These are phyloP conservation scores for Dolichopus griseipennis DNA, from an alignment of 2,888 invertebrate species.

Conservation along the genomic window DNA sequence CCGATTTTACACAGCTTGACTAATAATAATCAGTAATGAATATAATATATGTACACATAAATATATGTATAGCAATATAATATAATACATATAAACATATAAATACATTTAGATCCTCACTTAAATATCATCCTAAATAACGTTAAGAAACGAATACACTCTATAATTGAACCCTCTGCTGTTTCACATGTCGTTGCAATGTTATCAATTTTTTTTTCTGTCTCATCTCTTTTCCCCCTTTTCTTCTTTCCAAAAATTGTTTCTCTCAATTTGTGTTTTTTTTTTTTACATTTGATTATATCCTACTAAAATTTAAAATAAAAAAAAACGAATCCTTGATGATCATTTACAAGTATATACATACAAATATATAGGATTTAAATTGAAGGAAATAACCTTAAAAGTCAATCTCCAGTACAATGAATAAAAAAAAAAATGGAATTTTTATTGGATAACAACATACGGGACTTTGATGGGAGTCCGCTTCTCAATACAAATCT, in stretches of 20 bases:
- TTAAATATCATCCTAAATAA: background rate
- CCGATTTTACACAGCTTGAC: background rate
- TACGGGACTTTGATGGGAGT: background rate
- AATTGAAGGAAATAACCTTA: slow-evolving; percentile 3
- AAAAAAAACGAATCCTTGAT: background rate
- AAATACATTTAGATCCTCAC: background rate
- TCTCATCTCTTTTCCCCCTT: background rate
- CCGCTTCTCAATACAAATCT: no score
- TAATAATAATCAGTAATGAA: background rate
- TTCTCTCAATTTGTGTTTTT: background rate
- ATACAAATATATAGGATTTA: background rate
- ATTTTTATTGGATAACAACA: slow-evolving; percentile 10
- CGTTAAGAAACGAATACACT: background rate
- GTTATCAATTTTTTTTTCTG: background rate
- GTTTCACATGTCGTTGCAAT: background rate
- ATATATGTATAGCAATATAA: background rate
- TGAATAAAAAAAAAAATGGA: background rate
- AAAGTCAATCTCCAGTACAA: background rate
- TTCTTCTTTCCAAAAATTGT: background rate
- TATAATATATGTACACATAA: background rate
- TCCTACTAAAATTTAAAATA: background rate
- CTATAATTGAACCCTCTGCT: slow-evolving; percentile 1
- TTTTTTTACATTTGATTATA: background rate
- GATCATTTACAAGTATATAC: background rate
- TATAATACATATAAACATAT: background rate